Percentiles rank a stretch among this genome's conserved stretches.
Conservation (phyloP, 1,140 invertebrate genomes). For the Scaptomyza montana region DNA sequence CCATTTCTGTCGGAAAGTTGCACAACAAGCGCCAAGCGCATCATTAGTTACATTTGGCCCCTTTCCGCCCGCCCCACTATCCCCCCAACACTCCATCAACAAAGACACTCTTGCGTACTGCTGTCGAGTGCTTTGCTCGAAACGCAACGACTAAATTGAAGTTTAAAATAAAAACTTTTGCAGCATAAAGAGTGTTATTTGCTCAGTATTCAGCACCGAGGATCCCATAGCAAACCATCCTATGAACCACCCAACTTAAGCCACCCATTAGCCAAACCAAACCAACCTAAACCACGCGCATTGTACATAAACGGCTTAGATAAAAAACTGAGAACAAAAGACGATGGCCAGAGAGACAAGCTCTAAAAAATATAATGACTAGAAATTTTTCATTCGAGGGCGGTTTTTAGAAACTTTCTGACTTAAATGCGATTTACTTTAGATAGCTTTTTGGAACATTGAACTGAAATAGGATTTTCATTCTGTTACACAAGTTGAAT, state of each 20-base stretch:
- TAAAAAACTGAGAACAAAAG: slow-evolving; percentile 71
- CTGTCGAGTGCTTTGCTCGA: slow-evolving; percentile 10
- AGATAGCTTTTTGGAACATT: not conserved
- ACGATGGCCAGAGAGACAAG: slow-evolving; percentile 67
- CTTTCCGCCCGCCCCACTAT: not conserved
- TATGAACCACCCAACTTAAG: not conserved
- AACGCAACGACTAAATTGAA: slow-evolving; percentile 67
- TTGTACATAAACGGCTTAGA: slow-evolving; percentile 68
- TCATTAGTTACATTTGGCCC: slow-evolving; percentile 72
- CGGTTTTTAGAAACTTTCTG: not conserved
- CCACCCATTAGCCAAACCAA: not conserved
- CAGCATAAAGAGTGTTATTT: slow-evolving; percentile 72
- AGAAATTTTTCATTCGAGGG: slow-evolving; percentile 41
- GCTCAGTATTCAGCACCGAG: slow-evolving; percentile 46
- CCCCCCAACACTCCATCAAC: not conserved
- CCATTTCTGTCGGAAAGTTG: slow-evolving; percentile 68
- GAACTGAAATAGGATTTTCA: not conserved
- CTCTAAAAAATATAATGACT: slow-evolving; percentile 65
- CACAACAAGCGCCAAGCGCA: slow-evolving; percentile 59
- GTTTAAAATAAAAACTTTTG: slow-evolving; percentile 78
- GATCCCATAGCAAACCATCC: slow-evolving; percentile 22
- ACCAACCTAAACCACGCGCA: slow-evolving; percentile 17
- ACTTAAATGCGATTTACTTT: not conserved
- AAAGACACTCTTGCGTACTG: slow-evolving; percentile 7
- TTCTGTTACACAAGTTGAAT: not conserved